A percentile compares a stretch with the other conserved stretches of the same genome.
Conservation (phyloP, 2,113 vertebrate genomes). For the Cyprinodon brontotheroides region DNA sequence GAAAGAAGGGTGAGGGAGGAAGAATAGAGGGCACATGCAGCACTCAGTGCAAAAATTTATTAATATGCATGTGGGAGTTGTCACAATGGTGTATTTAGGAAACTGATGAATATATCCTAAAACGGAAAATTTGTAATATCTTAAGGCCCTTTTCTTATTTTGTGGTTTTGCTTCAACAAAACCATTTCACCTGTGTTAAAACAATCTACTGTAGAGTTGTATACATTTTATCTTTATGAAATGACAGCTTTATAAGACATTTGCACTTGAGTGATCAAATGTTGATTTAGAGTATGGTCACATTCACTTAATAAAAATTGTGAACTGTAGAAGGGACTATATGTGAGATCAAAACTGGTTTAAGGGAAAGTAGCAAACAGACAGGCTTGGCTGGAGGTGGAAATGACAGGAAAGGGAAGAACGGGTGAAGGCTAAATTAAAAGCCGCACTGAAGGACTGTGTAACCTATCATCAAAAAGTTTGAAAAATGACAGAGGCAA, state of each 20-base stretch:
- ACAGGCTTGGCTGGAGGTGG: background rate
- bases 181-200: background rate
- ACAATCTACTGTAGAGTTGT: background rate
- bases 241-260: background rate
- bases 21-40: background rate
- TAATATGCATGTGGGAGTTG: background rate
- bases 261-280: background rate
- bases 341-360: slow-evolving; percentile 4
- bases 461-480: slow-evolving; percentile 43
- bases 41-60: background rate
- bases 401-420: slow-evolving; percentile 13
- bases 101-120: no score
- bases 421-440: slow-evolving; percentile 8
- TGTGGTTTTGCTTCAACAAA: background rate
- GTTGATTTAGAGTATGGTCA: background rate
- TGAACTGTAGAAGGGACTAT: background rate
- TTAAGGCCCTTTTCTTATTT: background rate
- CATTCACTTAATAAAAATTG: background rate
- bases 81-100: background rate
- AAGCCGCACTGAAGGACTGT: slow-evolving; percentile 14
- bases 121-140: background rate
- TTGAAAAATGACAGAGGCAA: slow-evolving; percentile 45
- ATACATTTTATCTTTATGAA: background rate
- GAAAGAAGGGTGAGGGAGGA: background rate
- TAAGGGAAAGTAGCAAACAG: background rate